Evolutionary conservation across 2,113 vertebrate genomes (phyloP).

Genomic region (Spermophilus dauricus): DNA sequence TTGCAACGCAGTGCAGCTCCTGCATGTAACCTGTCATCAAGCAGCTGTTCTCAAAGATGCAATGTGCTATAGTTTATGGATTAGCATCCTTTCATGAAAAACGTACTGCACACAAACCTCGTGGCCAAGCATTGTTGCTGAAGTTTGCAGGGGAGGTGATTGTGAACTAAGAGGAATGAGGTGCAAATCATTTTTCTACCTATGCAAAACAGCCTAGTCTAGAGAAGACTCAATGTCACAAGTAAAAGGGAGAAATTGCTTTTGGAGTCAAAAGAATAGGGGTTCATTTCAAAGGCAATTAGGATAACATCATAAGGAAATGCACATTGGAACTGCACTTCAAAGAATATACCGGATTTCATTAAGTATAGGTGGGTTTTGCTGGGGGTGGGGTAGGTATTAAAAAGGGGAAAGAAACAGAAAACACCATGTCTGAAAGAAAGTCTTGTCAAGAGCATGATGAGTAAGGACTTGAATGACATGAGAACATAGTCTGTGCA

Average conservation of each 20-base stretch:
- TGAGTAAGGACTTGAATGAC: neutral
- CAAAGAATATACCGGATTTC: neutral
- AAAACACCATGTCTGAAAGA: neutral
- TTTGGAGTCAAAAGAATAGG: neutral
- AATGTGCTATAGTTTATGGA: neutral
- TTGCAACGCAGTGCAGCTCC: neutral
- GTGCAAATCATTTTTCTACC: neutral
- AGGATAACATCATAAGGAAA: neutral
- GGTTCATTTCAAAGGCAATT: neutral
- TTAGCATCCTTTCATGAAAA: neutral
- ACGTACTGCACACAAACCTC: neutral
- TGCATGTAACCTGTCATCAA: slow-evolving; percentile 11
- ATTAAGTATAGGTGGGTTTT: neutral
- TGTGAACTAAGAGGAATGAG: neutral
- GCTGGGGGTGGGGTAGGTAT: neutral
- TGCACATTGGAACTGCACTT: neutral
- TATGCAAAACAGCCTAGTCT: neutral
- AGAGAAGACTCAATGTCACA: neutral
- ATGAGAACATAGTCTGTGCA: neutral
- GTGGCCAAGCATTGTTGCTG: neutral
- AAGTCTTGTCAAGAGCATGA: neutral
- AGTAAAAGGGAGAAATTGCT: neutral
- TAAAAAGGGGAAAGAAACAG: neutral
- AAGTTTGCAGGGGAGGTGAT: neutral
- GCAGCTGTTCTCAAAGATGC: slow-evolving; percentile 43